Percentiles rank a stretch among this genome's conserved stretches.
Conservation (phyloP, 2,797 vertebrate genomes). For the Labroides dimidiatus region DNA sequence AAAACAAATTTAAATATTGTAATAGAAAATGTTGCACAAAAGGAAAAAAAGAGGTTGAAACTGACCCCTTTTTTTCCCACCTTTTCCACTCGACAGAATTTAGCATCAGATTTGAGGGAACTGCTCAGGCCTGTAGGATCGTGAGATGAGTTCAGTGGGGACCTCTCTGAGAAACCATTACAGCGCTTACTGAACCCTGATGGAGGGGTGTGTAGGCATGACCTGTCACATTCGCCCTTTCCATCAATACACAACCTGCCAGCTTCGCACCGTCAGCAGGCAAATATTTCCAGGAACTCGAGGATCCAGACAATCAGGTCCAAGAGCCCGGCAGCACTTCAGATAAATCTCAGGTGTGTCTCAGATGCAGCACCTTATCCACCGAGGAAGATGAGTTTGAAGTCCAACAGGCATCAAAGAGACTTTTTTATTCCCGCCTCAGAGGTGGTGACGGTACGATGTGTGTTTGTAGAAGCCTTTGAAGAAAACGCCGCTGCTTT, state of each 20-base stretch:
- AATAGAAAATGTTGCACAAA: no score
- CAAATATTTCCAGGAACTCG: background rate
- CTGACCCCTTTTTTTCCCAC: no score
- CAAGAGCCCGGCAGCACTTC: background rate
- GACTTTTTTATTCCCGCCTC: conserved; percentile 1
- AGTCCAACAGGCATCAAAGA: background rate
- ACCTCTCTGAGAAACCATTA: conserved; percentile 23
- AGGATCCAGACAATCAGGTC: background rate
- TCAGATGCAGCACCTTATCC: conserved; percentile 3
- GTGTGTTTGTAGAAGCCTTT: conserved; percentile 8
- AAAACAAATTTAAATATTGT: no score
- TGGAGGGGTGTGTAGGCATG: conserved; percentile 26
- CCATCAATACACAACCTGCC: background rate
- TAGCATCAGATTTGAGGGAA: background rate
- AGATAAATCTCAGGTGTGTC: conserved; percentile 12
- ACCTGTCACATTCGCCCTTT: conserved; percentile 23
- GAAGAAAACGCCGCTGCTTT: conserved; percentile 26
- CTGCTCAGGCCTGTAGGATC: background rate
- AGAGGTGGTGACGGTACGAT: conserved; percentile 16
- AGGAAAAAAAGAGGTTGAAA: no score
- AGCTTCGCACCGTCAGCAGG: background rate
- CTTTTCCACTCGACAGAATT: no score
- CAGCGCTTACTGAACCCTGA: conserved; percentile 26
- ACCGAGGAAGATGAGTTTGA: conserved; percentile 11
- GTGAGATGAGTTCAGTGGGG: conserved; percentile 8